phyloP scores from a whole-genome alignment of 1,140 invertebrate species.

The Steinernema feltiae region DNA sequence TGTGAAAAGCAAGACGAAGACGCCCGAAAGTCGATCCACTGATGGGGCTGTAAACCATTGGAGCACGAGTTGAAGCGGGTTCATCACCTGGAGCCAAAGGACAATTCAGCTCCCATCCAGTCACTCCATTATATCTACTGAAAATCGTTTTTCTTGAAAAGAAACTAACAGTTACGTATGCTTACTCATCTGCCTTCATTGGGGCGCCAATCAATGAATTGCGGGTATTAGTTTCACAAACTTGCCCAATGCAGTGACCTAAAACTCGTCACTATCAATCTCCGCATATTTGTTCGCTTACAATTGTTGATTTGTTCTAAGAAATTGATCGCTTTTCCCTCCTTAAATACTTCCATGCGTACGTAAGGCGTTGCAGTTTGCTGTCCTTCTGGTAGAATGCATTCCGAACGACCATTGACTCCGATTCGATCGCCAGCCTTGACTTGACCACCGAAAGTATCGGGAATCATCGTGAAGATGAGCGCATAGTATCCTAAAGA shows the following conservation, averaged over 20 bases:
- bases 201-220: slow-evolving; percentile 48
- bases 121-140: slow-evolving; percentile 52
- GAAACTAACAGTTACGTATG: not conserved
- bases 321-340: slow-evolving; percentile 48
- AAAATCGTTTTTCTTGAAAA: slow-evolving; percentile 26
- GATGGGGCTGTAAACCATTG: slow-evolving; percentile 34
- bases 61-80: slow-evolving; percentile 28
- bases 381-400: slow-evolving; percentile 23
- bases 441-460: slow-evolving; percentile 46
- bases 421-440: slow-evolving; percentile 51
- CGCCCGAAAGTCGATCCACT: slow-evolving; percentile 43
- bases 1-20: slow-evolving; percentile 38
- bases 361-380: slow-evolving; percentile 35
- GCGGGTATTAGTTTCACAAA: slow-evolving; percentile 54
- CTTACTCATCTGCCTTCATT: slow-evolving; percentile 49
- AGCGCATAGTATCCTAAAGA: slow-evolving; percentile 49
- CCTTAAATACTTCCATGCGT: slow-evolving; percentile 42
- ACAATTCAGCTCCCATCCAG: slow-evolving; percentile 52
- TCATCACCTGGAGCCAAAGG: slow-evolving; percentile 40
- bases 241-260: slow-evolving; percentile 58
- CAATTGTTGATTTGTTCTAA: slow-evolving; percentile 55
- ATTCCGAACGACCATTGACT: slow-evolving; percentile 31
- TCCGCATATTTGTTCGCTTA: slow-evolving; percentile 28
- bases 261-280: too few relatives aligned
- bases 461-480: slow-evolving; percentile 46